phyloP scores from a whole-genome alignment of 2,113 vertebrate species.

The Saimiri boliviensis region DNA sequence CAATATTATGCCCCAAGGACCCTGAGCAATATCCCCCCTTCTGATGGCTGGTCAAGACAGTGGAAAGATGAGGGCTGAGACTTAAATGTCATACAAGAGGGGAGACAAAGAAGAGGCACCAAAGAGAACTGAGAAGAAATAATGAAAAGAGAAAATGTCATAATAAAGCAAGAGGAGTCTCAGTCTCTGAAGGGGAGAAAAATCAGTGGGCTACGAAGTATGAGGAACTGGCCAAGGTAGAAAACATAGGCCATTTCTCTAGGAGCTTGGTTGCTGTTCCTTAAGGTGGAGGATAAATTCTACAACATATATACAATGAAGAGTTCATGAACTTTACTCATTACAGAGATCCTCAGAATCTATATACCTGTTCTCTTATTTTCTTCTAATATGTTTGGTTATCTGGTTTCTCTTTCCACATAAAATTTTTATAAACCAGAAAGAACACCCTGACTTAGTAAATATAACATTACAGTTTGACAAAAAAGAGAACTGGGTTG shows the following conservation, averaged over 20 bases:
- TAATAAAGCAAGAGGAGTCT: not conserved
- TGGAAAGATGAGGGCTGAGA: not conserved
- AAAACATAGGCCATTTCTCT: not conserved
- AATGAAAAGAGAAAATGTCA: conserved; percentile 4
- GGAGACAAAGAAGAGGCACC: not conserved
- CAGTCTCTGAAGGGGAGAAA: not conserved
- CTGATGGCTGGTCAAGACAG: not conserved
- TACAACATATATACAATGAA: not conserved
- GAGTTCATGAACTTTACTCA: not conserved
- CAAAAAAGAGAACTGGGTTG: not conserved
- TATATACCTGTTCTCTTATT: not conserved
- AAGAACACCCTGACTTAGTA: not conserved
- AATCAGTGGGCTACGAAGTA: not conserved
- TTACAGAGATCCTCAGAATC: not conserved
- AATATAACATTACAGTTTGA: not conserved
- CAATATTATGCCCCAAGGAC: not conserved
- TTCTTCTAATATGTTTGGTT: not conserved
- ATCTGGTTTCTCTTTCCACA: not conserved
- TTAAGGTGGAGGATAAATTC: not conserved
- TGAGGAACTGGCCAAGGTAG: not conserved
- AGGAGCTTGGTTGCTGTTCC: not conserved
- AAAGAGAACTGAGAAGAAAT: not conserved
- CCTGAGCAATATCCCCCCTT: not conserved
- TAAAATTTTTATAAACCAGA: conserved; percentile 35
- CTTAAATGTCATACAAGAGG: not conserved